Evolutionary conservation across 2,113 vertebrate species (phyloP).

Genomic region (Platysternon megacephalum): DNA sequence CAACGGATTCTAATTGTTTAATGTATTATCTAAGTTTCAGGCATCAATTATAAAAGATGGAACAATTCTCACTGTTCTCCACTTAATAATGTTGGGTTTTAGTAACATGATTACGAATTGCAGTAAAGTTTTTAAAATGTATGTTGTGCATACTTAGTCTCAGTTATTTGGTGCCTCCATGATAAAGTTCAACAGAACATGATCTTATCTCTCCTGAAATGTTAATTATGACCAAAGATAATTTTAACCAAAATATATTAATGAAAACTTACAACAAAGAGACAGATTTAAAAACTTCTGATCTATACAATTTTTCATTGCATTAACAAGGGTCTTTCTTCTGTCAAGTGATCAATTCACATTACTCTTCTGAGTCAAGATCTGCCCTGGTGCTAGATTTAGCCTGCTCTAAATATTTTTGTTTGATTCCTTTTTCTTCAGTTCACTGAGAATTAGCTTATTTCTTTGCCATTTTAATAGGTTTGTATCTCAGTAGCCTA

Average conservation of each 20-base stretch:
- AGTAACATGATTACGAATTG: neutral
- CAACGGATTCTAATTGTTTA: neutral
- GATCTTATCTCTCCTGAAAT: neutral
- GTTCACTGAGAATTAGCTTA: neutral
- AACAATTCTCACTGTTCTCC: neutral
- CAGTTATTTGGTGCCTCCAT: neutral
- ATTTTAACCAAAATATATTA: neutral
- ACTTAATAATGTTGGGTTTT: neutral
- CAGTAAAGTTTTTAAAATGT: neutral
- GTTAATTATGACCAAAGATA: neutral
- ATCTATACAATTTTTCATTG: neutral
- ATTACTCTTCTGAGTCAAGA: neutral
- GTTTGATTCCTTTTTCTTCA: neutral
- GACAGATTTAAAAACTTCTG: neutral
- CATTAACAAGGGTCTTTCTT: neutral
- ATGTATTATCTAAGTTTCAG: neutral
- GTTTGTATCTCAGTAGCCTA: neutral
- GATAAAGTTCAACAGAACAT: neutral
- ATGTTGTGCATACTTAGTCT: neutral
- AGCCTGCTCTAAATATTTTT: neutral
- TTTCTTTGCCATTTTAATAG: neutral
- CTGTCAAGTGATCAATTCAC: neutral
- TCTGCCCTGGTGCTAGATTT: neutral
- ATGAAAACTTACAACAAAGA: neutral
- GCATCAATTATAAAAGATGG: neutral